A percentile compares a stretch with the other conserved stretches of the same genome.
Evolutionary conservation across 2,113 vertebrate species (phyloP).

Genomic region (Larimichthys polyactis): DNA sequence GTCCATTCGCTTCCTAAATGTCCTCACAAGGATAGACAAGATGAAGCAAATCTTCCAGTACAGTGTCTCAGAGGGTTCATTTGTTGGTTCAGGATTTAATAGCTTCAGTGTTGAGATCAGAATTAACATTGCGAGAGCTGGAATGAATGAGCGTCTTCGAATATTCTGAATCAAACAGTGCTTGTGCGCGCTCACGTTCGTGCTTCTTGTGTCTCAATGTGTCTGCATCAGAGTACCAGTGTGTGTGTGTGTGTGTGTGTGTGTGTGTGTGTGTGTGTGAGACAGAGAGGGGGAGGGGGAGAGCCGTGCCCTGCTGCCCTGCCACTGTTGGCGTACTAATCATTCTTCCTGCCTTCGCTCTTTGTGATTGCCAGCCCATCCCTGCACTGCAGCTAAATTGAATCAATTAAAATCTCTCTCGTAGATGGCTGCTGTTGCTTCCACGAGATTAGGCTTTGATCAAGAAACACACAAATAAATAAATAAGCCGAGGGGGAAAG

Average conservation of each 20-base stretch:
- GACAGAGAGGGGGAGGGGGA: not conserved
- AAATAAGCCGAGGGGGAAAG: constrained; percentile 47
- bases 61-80: not conserved
- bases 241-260: constrained; percentile 5
- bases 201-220: not conserved
- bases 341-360: constrained; percentile 69
- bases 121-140: not conserved
- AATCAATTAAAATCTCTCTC: constrained; percentile 81
- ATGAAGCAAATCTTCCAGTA: not conserved
- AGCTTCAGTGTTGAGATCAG: not conserved
- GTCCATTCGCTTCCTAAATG: not conserved
- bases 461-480: constrained; percentile 72
- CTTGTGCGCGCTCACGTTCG: not conserved
- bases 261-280: constrained; percentile 7
- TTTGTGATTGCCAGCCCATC: constrained; percentile 70
- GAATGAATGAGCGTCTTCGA: not conserved
- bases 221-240: not conserved
- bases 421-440: constrained; percentile 72
- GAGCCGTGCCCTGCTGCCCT: constrained; percentile 34
- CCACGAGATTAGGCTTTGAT: constrained; percentile 77
- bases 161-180: not conserved
- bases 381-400: constrained; percentile 77
- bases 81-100: not conserved
- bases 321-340: constrained; percentile 69
- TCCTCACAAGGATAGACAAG: not conserved